Percentiles rank a stretch among this genome's conserved stretches.
Conservation (phyloP, 2,888 invertebrate genomes). For the Allolobophora icterica region DNA sequence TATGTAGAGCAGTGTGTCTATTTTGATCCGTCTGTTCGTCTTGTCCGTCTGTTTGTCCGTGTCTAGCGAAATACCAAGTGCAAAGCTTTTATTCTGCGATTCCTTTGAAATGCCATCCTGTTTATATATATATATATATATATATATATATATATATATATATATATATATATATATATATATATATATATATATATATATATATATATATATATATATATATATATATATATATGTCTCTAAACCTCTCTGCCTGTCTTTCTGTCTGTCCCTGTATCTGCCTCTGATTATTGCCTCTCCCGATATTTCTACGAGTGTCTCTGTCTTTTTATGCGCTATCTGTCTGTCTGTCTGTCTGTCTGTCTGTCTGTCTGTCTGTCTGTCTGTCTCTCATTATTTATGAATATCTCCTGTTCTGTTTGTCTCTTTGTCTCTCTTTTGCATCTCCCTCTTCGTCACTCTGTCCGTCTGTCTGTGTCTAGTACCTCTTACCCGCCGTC, state of each 20-base stretch:
- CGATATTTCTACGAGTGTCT: neutral
- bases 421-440: neutral
- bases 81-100: too few species aligned
- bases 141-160: neutral
- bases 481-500: too few species aligned
- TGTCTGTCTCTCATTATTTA: neutral
- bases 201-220: too few species aligned
- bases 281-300: too few species aligned
- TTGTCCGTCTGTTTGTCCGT: neutral
- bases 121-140: neutral
- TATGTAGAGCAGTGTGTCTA: too few species aligned
- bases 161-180: too few species aligned
- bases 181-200: too few species aligned
- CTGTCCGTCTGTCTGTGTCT: neutral
- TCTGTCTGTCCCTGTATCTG: neutral
- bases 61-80: too few species aligned
- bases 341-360: constrained; percentile 14
- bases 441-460: neutral
- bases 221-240: too few species aligned
- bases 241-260: too few species aligned
- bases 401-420: too few species aligned
- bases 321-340: neutral
- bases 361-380: neutral
- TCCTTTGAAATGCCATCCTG: neutral
- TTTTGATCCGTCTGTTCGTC: neutral